Conservation (phyloP, 2,797 vertebrate species). For the Octomys mimax region DNA sequence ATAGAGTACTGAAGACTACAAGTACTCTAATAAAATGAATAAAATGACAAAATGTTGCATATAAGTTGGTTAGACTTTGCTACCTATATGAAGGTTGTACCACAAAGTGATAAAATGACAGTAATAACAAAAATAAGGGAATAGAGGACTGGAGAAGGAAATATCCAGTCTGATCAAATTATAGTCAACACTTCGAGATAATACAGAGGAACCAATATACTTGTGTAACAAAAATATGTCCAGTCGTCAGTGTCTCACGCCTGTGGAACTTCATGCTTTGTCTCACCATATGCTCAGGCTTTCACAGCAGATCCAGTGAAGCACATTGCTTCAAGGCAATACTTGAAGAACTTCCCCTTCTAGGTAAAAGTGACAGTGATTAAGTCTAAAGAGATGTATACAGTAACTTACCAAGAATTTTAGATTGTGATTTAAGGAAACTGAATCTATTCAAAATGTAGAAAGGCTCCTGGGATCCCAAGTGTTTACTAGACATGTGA, state of each 20-base stretch:
- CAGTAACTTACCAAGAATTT: background rate
- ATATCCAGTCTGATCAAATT: background rate
- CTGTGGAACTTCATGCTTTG: background rate
- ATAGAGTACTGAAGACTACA: background rate
- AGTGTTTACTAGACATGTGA: background rate
- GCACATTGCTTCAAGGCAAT: background rate
- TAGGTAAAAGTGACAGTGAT: background rate
- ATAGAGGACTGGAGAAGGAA: background rate
- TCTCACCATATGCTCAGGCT: background rate
- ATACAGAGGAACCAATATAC: background rate
- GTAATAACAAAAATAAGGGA: background rate
- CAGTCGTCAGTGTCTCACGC: background rate
- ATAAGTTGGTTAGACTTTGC: background rate
- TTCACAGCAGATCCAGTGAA: slow-evolving; percentile 25
- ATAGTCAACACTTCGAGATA: slow-evolving; percentile 1
- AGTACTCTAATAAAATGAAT: background rate
- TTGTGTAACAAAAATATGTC: background rate
- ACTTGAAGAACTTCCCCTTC: background rate
- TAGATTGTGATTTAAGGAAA: background rate
- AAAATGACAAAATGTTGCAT: slow-evolving; percentile 3
- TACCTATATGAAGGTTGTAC: background rate
- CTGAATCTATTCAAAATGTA: background rate
- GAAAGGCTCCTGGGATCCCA: background rate
- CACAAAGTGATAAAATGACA: background rate
- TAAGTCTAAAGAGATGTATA: background rate